Evolutionary conservation across 2,113 vertebrate species (phyloP).

Genomic region (Pogonocichla stellata): DNA sequence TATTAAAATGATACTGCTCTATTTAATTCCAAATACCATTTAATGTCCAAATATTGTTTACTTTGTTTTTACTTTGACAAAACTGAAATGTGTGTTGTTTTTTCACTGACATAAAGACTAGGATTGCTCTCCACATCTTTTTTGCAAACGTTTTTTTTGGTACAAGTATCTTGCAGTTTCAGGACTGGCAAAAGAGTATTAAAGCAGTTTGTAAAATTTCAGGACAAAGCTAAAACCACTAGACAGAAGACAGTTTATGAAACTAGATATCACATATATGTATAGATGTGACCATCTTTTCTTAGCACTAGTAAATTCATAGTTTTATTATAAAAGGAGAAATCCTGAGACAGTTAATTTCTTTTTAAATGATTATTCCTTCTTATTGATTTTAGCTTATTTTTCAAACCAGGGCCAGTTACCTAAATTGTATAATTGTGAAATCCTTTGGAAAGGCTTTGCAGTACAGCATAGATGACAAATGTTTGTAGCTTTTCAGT

Average conservation of each 20-base stretch:
- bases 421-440: background rate
- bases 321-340: background rate
- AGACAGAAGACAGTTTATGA: background rate
- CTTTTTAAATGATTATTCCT: background rate
- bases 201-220: background rate
- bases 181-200: background rate
- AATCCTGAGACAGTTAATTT: background rate
- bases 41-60: background rate
- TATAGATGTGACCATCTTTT: background rate
- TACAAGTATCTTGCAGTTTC: background rate
- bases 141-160: background rate
- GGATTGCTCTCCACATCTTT: background rate
- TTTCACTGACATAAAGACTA: background rate
- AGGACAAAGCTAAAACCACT: background rate
- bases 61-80: background rate
- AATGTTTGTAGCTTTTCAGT: background rate
- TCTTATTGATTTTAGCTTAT: background rate
- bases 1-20: background rate
- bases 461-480: background rate
- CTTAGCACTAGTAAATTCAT: background rate
- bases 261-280: background rate
- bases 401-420: background rate
- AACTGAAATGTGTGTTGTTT: background rate
- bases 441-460: background rate
- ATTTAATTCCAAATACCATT: background rate